A percentile compares a stretch with the other conserved stretches of the same genome.
phyloP scores from a whole-genome alignment of 1,140 invertebrate genomes.

The Drosophila pectinifera region DNA sequence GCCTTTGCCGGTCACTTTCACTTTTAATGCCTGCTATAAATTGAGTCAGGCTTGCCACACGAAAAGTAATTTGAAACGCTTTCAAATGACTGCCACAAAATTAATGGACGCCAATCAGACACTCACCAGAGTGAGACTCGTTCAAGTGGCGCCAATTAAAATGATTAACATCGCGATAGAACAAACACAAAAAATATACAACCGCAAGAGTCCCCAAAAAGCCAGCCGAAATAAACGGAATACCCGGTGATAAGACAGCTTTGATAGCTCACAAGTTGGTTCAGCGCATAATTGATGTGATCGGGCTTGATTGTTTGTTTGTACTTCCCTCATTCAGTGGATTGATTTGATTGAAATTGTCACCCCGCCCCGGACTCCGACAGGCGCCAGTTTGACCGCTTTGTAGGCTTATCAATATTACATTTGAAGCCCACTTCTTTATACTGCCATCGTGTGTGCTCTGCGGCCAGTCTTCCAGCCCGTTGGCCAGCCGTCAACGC shows the following conservation, averaged over 20 bases:
- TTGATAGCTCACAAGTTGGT: slow-evolving; percentile 66
- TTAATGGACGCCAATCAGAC: slow-evolving; percentile 71
- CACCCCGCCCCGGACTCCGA: slow-evolving; percentile 31
- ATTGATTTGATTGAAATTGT: slow-evolving; percentile 53
- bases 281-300: slow-evolving; percentile 80
- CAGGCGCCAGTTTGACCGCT: slow-evolving; percentile 62
- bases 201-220: slow-evolving; percentile 30
- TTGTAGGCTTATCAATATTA: slow-evolving; percentile 74
- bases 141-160: slow-evolving; percentile 80
- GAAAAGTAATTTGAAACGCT: slow-evolving; percentile 77
- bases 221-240: slow-evolving; percentile 27
- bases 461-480: neutral
- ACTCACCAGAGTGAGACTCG: slow-evolving; percentile 33
- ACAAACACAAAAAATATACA: slow-evolving; percentile 47
- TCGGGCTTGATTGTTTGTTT: slow-evolving; percentile 83
- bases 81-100: slow-evolving; percentile 74
- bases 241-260: slow-evolving; percentile 63
- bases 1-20: slow-evolving; percentile 57
- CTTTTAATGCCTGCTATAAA: slow-evolving; percentile 46
- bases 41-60: slow-evolving; percentile 57
- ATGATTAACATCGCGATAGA: slow-evolving; percentile 75
- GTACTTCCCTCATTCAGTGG: slow-evolving; percentile 50
- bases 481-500: slow-evolving; percentile 31
- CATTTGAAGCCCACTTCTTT: slow-evolving; percentile 58
- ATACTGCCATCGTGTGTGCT: slow-evolving; percentile 6